Conservation (phyloP, 35 echinoderm and acorn worm genomes). For the Hemicentrotus pulcherrimus region DNA sequence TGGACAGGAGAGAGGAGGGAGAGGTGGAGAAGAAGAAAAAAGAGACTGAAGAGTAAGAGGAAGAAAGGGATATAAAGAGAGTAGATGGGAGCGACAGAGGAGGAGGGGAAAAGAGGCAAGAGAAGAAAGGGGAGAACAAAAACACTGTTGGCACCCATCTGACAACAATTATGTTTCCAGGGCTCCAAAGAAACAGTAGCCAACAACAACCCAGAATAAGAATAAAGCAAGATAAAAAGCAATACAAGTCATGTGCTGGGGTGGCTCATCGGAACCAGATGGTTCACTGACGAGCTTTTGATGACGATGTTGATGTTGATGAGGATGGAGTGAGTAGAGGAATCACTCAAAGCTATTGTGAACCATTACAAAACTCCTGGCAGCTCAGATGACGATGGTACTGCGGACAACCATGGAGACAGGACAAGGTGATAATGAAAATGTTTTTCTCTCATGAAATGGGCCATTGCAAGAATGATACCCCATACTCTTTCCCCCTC, state of each 20-base stretch:
- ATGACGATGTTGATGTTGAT: background rate
- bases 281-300: background rate
- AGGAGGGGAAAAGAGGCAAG: background rate
- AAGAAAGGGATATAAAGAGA: background rate
- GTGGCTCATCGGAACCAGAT: background rate
- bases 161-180: background rate
- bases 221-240: background rate
- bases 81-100: background rate
- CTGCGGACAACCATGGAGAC: background rate
- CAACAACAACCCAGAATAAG: background rate
- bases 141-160: background rate
- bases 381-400: background rate
- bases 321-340: background rate
- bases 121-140: background rate
- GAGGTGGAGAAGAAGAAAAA: background rate
- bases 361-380: background rate
- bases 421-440: background rate
- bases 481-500: background rate
- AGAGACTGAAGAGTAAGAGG: too few relatives aligned
- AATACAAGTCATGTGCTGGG: background rate
- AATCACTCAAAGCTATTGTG: background rate
- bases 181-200: background rate
- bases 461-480: background rate
- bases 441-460: slow-evolving; percentile 5
- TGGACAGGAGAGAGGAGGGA: background rate